Evolutionary conservation across 1,140 invertebrate genomes (phyloP), one percentile per base, ranked within the genome.

Genomic region (Drosophila rufa): DNA sequence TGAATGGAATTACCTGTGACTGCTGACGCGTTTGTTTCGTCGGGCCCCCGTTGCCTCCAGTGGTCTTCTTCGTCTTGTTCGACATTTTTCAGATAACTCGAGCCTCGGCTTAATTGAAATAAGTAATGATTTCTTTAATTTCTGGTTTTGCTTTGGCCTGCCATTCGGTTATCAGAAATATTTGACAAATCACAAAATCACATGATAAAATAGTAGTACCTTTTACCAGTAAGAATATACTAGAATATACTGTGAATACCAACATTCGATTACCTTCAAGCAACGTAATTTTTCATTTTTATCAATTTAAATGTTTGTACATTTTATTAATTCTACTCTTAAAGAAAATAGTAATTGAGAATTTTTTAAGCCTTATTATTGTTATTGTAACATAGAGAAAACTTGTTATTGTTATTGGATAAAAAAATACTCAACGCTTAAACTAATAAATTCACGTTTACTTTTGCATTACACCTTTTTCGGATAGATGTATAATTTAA

Each of bases 171-270:
- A 64, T 57, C 67, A 70, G 46, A 70, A 70, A 68, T 70, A 70
- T 68, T 61, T 77, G 51, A 78, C 48, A 69, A 59, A 61, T 78
- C 68, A 78, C 67, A 58, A 87, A 55, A 80, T 87, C 84, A 87
- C 85, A 89, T 87, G 84, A 87, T 87, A 59, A 56, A 38, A 12
- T 47, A 33, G 60, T 61, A 27, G 9, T 36, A 68, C 67, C 67
- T 22, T 55, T 15, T 6, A 4, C 0, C 1, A 2, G 1, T 4
- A 33, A 0, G 14, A 27, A 69, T 19, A 69, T 69, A 69, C 67
- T 12, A n/a, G n/a, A 69, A 45, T 4, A 43, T 62, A 65, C 27
- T 15, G 11, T 7, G 6, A 42, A 22, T 25, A 42, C 8, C 9
- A 57, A 57, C 55, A 77, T 48, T 60, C 55, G 40, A 77, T 57